A percentile compares a stretch with the other conserved stretches of the same genome.
Conservation (phyloP, 2,797 vertebrate genomes). For the Vultur gryphus region DNA sequence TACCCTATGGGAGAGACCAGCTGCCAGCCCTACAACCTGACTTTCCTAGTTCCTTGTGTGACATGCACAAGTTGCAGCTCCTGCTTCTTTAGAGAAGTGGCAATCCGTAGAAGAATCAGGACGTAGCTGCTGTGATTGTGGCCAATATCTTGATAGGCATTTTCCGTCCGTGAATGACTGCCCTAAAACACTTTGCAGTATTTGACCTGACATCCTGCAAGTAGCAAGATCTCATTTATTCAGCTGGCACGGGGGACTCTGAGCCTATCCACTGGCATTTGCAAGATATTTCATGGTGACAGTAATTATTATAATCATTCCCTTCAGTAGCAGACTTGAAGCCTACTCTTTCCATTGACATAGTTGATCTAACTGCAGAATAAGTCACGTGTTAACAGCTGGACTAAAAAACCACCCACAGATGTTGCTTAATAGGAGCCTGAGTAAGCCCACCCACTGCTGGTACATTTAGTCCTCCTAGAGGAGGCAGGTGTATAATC, state of each 20-base stretch:
- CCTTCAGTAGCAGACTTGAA: neutral
- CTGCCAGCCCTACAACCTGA: neutral
- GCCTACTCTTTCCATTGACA: conserved; percentile 27
- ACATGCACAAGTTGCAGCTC: neutral
- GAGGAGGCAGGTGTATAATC: conserved; percentile 45
- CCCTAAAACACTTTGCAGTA: neutral
- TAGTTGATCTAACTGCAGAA: neutral
- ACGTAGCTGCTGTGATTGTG: neutral
- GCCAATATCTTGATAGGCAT: neutral
- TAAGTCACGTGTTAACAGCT: conserved; percentile 52
- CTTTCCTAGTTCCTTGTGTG: neutral
- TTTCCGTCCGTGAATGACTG: neutral
- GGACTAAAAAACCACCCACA: conserved; percentile 58
- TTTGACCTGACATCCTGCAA: neutral
- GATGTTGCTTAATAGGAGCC: conserved; percentile 46
- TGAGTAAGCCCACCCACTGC: conserved; percentile 58
- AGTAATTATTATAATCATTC: conserved; percentile 36
- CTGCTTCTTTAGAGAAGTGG: neutral
- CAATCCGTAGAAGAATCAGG: neutral
- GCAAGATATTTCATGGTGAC: neutral
- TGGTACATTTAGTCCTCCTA: conserved; percentile 54
- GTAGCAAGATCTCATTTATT: neutral
- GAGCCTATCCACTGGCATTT: neutral
- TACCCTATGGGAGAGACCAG: neutral
- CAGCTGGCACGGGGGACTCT: neutral